Base-by-base conservation (phyloP, 2,797 vertebrate species). In the Phrynocephalus guinanensis region DNA sequence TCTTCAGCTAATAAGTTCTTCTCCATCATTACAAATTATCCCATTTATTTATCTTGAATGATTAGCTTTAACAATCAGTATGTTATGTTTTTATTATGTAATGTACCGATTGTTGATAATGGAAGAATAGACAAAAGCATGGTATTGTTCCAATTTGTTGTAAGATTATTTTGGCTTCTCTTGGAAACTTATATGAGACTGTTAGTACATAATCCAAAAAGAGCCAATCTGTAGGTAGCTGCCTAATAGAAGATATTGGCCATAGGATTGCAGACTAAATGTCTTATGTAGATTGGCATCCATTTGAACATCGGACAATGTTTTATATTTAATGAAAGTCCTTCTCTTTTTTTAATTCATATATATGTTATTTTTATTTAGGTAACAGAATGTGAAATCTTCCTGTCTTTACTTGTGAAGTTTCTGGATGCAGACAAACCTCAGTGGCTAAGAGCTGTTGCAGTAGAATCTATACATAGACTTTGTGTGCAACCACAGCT, bases 361-460 rank as follows among this genome's bases (percentile, higher is more conserved):
- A 84, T 50, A 82, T 82, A 33, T 92, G 79, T 28, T 87, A 0
- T 95, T 79, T 94, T 96, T 95, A 91, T 92, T 73, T 94, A 99
- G 99, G 99, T 99, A 94, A 99, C 99, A 0, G 99, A 99, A 96
- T 99, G 99, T 96, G 99, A 99, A 97, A 99, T 99, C 95, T 99
- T 99, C 96, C 95, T 99, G 88, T 99, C 99, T 81, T 97, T 99
- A 91, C 96, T 99, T 96, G 99, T 99, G 93, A 99, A 99, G 94
- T 99, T 99, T 95, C 96, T 99, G 97, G 99, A 99, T 92, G 98
- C 99, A 86, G 99, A 99, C 96, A 99, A 99, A 94, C 99, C 99
- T 2, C 98, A 99, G 96, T 99, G 99, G 99, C 95, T 99, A 82
- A 96, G 99, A 97, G 99, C 99, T 33, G 98, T 99, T 92, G 99